Conservation (phyloP, 2,113 vertebrate species). For the Datnioides undecimradiatus region DNA sequence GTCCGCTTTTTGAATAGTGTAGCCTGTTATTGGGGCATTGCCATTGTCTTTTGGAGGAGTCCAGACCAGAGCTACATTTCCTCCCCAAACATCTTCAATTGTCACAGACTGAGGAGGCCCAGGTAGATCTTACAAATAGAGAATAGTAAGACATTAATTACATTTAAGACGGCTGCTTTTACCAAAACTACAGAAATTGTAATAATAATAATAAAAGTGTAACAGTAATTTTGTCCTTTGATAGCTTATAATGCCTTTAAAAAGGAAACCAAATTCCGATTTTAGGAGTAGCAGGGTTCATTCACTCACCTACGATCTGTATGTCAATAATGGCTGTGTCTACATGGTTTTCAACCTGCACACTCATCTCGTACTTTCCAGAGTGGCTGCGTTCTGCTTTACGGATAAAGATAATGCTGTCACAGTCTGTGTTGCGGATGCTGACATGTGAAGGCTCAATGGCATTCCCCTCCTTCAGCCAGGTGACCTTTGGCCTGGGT, state of each 20-base stretch:
- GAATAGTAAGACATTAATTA: no score
- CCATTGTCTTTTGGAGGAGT: constrained; percentile 93
- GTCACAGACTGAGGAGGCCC: constrained; percentile 91
- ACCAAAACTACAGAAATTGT: no score
- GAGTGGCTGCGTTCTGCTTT: constrained; percentile 95
- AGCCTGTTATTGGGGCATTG: constrained; percentile 94
- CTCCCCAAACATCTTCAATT: constrained; percentile 96
- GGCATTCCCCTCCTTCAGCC: constrained; percentile 91
- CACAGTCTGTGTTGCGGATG: constrained; percentile 95
- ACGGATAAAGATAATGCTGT: constrained; percentile 97
- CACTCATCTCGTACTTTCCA: constrained; percentile 93
- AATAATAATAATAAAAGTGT: background rate
- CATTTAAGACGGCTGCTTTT: no score
- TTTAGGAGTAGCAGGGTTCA: background rate
- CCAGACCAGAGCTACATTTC: constrained; percentile 95
- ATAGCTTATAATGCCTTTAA: no score
- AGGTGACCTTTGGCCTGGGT: constrained; percentile 93
- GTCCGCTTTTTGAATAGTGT: constrained; percentile 99
- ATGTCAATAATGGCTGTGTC: constrained; percentile 93
- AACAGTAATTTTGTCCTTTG: no score
- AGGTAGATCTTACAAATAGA: constrained; percentile 87
- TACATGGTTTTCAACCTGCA: constrained; percentile 92
- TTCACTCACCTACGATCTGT: constrained; percentile 92
- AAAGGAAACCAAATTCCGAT: background rate
- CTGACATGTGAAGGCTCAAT: constrained; percentile 93